These are phyloP conservation scores for Actinopyga echinites DNA, from an alignment of 53 echinoderm and acorn worm genomes.

Conservation along the genomic window DNA sequence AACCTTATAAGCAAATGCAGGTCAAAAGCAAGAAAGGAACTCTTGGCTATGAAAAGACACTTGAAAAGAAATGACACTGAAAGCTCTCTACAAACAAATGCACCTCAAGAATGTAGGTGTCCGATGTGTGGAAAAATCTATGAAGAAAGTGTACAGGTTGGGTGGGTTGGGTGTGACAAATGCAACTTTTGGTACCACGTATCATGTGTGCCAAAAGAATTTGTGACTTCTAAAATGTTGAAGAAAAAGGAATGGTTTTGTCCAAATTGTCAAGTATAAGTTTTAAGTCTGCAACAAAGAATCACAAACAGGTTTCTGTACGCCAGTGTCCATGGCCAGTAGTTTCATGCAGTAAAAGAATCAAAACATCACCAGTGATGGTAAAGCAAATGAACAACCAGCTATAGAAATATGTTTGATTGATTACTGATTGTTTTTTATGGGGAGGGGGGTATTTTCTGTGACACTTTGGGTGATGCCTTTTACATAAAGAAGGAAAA, in stretches of 20 bases:
- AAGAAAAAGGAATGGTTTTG: constrained; percentile 20
- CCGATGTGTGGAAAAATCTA: background rate
- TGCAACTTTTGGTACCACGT: constrained; percentile 12
- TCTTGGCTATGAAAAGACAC: constrained; percentile 9
- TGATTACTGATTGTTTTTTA: too few species aligned
- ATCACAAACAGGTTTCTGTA: too few species aligned
- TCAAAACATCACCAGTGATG: too few species aligned
- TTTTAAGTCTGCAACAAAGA: too few species aligned
- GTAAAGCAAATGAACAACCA: too few species aligned
- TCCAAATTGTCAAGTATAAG: constrained; percentile 3
- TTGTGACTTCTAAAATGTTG: constrained; percentile 11
- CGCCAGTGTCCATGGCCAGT: too few species aligned
- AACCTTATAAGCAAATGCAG: background rate
- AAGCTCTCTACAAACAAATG: background rate
- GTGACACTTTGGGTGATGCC: too few species aligned
- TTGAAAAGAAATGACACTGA: background rate
- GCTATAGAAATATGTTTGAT: too few species aligned
- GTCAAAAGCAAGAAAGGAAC: constrained; percentile 10
- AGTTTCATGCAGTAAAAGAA: too few species aligned
- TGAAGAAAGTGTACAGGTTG: constrained; percentile 2
- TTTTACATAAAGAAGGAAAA: too few species aligned
- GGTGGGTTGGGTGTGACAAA: constrained; percentile 20
- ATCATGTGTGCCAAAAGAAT: background rate
- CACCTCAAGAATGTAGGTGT: background rate
- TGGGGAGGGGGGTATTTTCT: too few species aligned